Percentiles rank a stretch among this genome's conserved stretches.
phyloP scores from a whole-genome alignment of 2,113 vertebrate genomes.

The Gila orcuttii region DNA sequence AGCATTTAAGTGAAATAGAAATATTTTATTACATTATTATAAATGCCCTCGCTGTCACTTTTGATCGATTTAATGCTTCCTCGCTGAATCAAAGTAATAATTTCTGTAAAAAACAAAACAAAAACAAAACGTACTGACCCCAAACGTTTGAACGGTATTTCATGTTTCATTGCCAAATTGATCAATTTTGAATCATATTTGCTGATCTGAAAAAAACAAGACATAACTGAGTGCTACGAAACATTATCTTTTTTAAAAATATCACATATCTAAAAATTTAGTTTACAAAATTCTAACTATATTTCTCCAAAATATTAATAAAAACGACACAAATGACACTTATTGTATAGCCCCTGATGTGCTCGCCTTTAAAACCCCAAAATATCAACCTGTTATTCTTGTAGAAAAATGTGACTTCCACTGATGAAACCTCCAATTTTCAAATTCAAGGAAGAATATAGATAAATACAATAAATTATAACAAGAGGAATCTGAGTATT shows the following conservation, averaged over 20 bases:
- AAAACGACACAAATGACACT: not conserved
- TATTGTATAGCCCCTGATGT: not conserved
- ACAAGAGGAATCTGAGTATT: not conserved
- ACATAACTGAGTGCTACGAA: too few species aligned
- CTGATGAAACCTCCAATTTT: not conserved
- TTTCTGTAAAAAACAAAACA: not conserved
- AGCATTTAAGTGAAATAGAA: not conserved
- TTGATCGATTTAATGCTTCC: not conserved
- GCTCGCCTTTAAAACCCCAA: not conserved
- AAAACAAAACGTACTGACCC: too few species aligned
- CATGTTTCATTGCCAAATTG: too few species aligned
- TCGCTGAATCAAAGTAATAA: not conserved
- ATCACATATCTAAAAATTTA: not conserved
- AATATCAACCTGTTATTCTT: not conserved
- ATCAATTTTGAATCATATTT: too few species aligned
- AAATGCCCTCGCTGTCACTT: not conserved
- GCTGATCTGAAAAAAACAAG: too few species aligned
- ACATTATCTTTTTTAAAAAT: not conserved
- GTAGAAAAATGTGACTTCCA: too few species aligned
- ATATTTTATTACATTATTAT: not conserved
- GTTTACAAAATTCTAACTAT: not conserved
- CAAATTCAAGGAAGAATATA: not conserved
- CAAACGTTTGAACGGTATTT: not conserved
- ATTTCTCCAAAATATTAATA: not conserved
- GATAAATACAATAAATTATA: not conserved